A percentile compares a stretch with the other conserved stretches of the same genome.
These are phyloP conservation scores for Gasterosteus aculeatus DNA, from an alignment of 2,113 vertebrate genomes.

Conservation along the genomic window DNA sequence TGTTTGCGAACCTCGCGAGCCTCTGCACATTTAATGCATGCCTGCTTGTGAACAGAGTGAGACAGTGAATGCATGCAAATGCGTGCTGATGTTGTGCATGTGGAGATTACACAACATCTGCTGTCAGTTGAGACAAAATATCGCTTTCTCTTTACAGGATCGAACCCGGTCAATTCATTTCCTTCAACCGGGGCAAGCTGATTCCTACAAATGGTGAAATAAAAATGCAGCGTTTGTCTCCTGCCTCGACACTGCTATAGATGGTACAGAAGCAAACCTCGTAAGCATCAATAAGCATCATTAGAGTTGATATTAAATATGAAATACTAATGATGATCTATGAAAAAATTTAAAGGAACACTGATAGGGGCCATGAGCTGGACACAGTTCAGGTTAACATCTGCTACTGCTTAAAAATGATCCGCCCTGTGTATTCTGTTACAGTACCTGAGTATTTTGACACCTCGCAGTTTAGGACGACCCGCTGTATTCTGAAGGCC, in stretches of 20 bases:
- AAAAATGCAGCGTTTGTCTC: not conserved
- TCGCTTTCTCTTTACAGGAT: not conserved
- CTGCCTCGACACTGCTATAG: not conserved
- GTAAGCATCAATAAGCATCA: constrained; percentile 38
- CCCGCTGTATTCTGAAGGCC: constrained; percentile 13
- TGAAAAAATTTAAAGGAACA: constrained; percentile 49
- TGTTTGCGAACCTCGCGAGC: not conserved
- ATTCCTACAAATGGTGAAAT: not conserved
- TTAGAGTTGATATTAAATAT: constrained; percentile 27
- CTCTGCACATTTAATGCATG: not conserved
- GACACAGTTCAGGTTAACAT: constrained; percentile 38
- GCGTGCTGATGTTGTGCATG: constrained; percentile 17
- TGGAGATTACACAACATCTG: constrained; percentile 2
- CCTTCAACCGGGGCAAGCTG: not conserved
- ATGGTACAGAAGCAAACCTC: constrained; percentile 20
- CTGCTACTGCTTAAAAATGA: constrained; percentile 40
- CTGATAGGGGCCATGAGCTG: constrained; percentile 15
- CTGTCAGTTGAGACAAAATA: constrained; percentile 13
- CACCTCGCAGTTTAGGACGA: constrained; percentile 31
- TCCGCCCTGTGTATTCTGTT: constrained; percentile 34
- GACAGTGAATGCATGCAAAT: constrained; percentile 14
- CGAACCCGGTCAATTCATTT: not conserved
- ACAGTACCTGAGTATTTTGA: constrained; percentile 65
- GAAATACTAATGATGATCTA: constrained; percentile 11
- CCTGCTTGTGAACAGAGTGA: constrained; percentile 28